Percentiles rank a stretch among this genome's conserved stretches.
Conservation (phyloP, 2,888 invertebrate species). For the Tinea semifulvella region DNA sequence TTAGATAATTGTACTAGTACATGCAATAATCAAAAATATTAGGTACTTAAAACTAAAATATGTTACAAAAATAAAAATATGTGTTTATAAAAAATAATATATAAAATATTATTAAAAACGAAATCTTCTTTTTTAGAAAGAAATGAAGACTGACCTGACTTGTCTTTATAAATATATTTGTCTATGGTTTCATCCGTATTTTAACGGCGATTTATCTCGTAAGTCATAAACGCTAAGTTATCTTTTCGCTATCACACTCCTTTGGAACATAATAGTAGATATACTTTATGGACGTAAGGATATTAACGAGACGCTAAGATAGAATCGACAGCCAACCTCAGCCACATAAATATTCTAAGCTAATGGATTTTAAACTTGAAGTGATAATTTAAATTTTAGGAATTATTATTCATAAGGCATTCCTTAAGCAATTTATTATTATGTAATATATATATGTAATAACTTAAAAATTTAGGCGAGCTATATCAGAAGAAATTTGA, state of each 20-base stretch:
- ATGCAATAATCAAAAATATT: too few species aligned
- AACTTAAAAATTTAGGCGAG: not conserved
- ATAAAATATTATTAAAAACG: too few species aligned
- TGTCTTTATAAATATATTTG: too few species aligned
- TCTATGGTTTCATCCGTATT: constrained; percentile 29
- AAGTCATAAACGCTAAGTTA: constrained; percentile 35
- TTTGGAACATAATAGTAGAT: constrained; percentile 37
- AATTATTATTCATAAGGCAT: too few species aligned
- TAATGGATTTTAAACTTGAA: constrained; percentile 7
- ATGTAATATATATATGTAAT: not conserved
- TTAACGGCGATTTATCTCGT: constrained; percentile 42
- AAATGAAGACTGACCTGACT: too few species aligned
- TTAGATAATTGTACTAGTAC: too few species aligned
- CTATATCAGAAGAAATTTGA: not conserved
- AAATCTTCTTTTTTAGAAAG: too few species aligned
- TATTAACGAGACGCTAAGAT: constrained; percentile 21
- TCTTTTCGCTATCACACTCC: constrained; percentile 37
- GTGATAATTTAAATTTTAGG: constrained; percentile 9
- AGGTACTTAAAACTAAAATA: too few species aligned
- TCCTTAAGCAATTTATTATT: not conserved
- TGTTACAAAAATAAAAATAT: too few species aligned
- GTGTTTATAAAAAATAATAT: too few species aligned
- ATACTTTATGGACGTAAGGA: constrained; percentile 32
- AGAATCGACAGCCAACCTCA: constrained; percentile 13
- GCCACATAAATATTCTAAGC: constrained; percentile 9